A percentile compares a stretch with the other conserved stretches of the same genome.
Evolutionary conservation across 2,113 vertebrate genomes (phyloP).

Genomic region (Pelobates fuscus): DNA sequence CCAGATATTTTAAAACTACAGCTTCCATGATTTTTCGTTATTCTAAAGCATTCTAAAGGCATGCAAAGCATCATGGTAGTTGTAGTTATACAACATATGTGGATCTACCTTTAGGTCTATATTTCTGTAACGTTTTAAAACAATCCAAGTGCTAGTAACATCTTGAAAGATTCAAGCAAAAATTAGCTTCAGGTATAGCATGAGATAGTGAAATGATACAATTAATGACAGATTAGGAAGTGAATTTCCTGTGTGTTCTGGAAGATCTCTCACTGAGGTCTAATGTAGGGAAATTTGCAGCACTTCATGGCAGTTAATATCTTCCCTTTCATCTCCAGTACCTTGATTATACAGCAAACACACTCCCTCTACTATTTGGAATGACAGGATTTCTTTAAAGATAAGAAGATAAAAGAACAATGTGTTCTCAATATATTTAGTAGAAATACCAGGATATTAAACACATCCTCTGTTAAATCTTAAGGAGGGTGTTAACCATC

Average conservation of each 20-base stretch:
- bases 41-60: too few relatives aligned
- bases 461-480: not conserved
- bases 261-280: not conserved
- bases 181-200: too few relatives aligned
- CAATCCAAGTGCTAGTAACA: too few relatives aligned
- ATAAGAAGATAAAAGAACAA: slow-evolving; percentile 10
- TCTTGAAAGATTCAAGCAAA: too few relatives aligned
- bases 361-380: not conserved
- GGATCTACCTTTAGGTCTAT: too few relatives aligned
- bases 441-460: not conserved
- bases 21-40: too few relatives aligned
- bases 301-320: not conserved
- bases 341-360: not conserved
- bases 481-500: not conserved
- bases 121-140: too few relatives aligned
- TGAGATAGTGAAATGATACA: too few relatives aligned
- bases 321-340: not conserved
- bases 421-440: not conserved
- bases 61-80: too few relatives aligned
- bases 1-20: too few relatives aligned
- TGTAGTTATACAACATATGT: too few relatives aligned
- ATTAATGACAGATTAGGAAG: not conserved
- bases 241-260: not conserved
- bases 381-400: slow-evolving; percentile 2
- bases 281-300: not conserved